Evolutionary conservation across 2,113 vertebrate genomes (phyloP).

Genomic region (Vanacampus margaritifer): DNA sequence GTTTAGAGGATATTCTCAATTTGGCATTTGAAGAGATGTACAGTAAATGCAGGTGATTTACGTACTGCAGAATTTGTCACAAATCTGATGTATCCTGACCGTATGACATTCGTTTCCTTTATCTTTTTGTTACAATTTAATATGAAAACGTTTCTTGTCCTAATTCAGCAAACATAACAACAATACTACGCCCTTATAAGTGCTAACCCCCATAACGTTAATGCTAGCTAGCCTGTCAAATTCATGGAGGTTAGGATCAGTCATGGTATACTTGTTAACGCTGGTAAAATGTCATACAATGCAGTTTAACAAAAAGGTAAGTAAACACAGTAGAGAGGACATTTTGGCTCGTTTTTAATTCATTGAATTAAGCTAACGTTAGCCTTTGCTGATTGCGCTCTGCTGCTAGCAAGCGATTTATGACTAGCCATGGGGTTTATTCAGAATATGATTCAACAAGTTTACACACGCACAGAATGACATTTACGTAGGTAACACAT

Average conservation of each 20-base stretch:
- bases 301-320: neutral
- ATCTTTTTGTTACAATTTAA: neutral
- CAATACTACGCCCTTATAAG: neutral
- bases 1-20: neutral
- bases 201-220: neutral
- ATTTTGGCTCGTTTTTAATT: neutral
- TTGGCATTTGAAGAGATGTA: neutral
- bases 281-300: neutral
- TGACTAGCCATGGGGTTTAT: neutral
- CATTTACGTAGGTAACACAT: neutral
- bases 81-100: neutral
- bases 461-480: neutral
- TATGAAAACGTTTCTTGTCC: neutral
- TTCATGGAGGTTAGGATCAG: neutral
- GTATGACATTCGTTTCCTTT: neutral
- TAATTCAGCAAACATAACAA: neutral
- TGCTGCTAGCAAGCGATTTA: constrained; percentile 31
- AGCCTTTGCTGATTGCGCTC: constrained; percentile 13
- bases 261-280: neutral
- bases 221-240: constrained; percentile 21
- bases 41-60: neutral
- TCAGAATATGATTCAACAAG: neutral
- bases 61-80: constrained; percentile 3
- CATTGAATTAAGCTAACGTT: constrained; percentile 20
- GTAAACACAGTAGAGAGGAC: neutral